These are phyloP conservation scores for Dusona sp. DNA, from an alignment of 2,888 invertebrate species.

Conservation along the genomic window DNA sequence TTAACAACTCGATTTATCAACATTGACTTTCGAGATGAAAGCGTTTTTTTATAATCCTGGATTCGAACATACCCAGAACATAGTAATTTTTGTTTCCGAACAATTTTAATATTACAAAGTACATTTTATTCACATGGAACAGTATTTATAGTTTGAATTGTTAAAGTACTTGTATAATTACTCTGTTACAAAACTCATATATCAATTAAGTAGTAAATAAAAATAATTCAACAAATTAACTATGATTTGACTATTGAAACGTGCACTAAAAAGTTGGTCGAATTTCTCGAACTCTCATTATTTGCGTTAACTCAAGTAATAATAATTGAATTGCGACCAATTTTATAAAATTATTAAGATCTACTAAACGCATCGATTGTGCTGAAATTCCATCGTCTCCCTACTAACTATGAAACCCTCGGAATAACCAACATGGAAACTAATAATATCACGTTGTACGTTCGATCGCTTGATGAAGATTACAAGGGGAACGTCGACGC, in stretches of 20 bases:
- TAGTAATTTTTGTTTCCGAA: not conserved
- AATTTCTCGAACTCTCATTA: not conserved
- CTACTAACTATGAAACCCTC: constrained; percentile 1
- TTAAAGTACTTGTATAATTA: not conserved
- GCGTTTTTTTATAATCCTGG: not conserved
- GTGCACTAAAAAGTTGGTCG: not conserved
- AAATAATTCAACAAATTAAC: not conserved
- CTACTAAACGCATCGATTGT: not conserved
- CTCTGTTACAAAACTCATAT: not conserved
- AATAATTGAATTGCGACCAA: not conserved
- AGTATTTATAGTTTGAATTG: not conserved
- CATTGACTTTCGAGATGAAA: not conserved
- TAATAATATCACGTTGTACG: constrained; percentile 16
- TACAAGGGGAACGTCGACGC: constrained; percentile 31
- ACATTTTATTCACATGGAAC: too few species aligned
- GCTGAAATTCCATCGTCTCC: not conserved
- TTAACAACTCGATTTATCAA: constrained; percentile 14
- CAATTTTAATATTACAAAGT: too few species aligned
- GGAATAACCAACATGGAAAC: constrained; percentile 10
- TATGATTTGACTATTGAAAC: not conserved
- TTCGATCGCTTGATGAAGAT: constrained; percentile 33
- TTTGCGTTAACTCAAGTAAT: not conserved
- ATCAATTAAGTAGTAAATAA: not conserved
- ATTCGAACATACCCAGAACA: not conserved
- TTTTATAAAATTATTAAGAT: not conserved